A percentile compares a stretch with the other conserved stretches of the same genome.
Conservation (phyloP, 1,140 invertebrate genomes). For the Papilio xuthus region DNA sequence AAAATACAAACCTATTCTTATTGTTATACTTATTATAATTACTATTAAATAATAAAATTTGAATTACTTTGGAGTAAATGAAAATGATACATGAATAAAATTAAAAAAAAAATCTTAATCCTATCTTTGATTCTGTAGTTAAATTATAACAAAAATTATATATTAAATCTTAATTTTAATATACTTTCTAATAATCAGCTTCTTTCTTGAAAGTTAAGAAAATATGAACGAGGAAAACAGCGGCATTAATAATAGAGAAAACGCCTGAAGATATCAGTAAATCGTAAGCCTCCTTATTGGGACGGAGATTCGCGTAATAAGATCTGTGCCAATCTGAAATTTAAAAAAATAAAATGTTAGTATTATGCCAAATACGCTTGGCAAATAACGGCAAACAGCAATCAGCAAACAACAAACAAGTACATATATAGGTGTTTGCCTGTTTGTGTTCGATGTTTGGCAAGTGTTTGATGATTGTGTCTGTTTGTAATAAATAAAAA, state of each 20-base stretch:
- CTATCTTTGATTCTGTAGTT: constrained; percentile 33
- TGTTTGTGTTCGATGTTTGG: too few relatives aligned
- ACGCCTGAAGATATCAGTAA: constrained; percentile 75
- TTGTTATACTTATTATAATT: neutral
- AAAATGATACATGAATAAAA: constrained; percentile 56
- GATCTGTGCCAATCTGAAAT: constrained; percentile 75
- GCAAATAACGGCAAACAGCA: too few relatives aligned
- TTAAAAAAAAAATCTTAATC: constrained; percentile 37
- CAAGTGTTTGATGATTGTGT: too few relatives aligned
- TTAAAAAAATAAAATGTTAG: constrained; percentile 37
- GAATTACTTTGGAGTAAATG: constrained; percentile 62
- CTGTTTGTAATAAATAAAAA: too few relatives aligned
- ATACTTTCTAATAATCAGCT: constrained; percentile 61
- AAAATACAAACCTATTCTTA: constrained; percentile 3
- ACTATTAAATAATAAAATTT: constrained; percentile 24
- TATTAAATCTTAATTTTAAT: constrained; percentile 33
- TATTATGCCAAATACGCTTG: too few relatives aligned
- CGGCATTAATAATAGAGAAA: constrained; percentile 67
- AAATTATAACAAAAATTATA: constrained; percentile 39
- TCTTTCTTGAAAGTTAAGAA: constrained; percentile 75
- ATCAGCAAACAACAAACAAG: too few relatives aligned
- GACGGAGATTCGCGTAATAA: constrained; percentile 73
- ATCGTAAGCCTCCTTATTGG: constrained; percentile 74
- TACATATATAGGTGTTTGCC: too few relatives aligned
- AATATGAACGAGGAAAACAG: constrained; percentile 70